Evolutionary conservation across 2,113 vertebrate species (phyloP), one percentile per base, ranked within the genome.

Genomic region (Podocnemis expansa): DNA sequence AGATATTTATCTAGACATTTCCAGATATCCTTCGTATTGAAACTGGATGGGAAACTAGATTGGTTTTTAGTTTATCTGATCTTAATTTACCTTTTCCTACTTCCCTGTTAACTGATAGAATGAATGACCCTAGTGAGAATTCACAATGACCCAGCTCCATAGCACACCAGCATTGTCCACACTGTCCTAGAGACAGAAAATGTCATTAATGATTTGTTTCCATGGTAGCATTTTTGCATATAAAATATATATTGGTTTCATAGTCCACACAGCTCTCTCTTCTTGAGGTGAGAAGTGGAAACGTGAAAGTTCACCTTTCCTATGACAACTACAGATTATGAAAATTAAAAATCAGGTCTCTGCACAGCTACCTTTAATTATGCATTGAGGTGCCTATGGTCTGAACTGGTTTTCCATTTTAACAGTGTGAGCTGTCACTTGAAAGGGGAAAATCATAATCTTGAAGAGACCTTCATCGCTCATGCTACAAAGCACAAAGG

Each of bases 21-120:
- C 8, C 60, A 83, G 8, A 82, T 22, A 85, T 5, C 9, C n/a
- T 67, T 25, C 78, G 13, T 43, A 58, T 75, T 43, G 41, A 51
- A 88, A 27, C 22, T 22, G 17, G 10, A 94, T n/a, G 2, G 52
- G 9, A 73, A 79, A 81, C 38, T 52, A 55, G 51, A 6, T 8
- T 56, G 54, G 52, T 2, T 51, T 78, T 41, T 60, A 87, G 8
- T 11, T n/a, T 16, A 25, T 27, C 21, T 67, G 6, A 41, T 79
- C 47, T 11, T 80, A 49, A n/a, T 7, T 78, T 31, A 78, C 6
- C 0, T 0, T 63, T 82, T 5, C 31, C 16, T 43, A n/a, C 21
- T 3, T 76, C 10, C 16, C 0, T 25, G n/a, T 54, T 78, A 14
- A 55, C 22, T 29, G 31, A n/a, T 38, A 17, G 29, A 34, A 10